Percentiles rank a stretch among this genome's conserved stretches.
Evolutionary conservation across 2,888 invertebrate genomes (phyloP).

Genomic region (Julus scandinavius): DNA sequence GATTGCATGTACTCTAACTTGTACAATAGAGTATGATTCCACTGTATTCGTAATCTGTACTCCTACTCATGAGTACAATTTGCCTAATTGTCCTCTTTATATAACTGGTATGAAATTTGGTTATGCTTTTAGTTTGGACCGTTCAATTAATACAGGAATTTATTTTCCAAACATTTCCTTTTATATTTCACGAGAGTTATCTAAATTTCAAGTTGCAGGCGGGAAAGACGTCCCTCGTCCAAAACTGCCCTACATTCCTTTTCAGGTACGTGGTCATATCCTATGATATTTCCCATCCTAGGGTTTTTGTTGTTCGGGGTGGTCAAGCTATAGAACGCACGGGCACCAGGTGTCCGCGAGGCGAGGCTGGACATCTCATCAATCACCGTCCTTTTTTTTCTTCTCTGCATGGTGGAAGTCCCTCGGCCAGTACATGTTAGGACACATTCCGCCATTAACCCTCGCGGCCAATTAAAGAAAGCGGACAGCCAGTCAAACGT

Average conservation of each 20-base stretch:
- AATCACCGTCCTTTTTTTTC: neutral
- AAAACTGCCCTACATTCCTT: neutral
- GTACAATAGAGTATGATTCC: too few relatives aligned
- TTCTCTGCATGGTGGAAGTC: neutral
- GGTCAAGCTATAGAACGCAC: neutral
- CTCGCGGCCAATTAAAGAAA: neutral
- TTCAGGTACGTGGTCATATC: neutral
- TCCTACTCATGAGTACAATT: too few relatives aligned
- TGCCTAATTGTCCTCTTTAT: too few relatives aligned
- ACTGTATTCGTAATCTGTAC: too few relatives aligned
- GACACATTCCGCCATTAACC: slow-evolving; percentile 13
- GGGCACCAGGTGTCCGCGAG: neutral
- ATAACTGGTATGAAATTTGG: too few relatives aligned
- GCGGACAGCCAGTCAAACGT: neutral
- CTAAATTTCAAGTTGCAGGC: too few relatives aligned
- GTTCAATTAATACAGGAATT: too few relatives aligned
- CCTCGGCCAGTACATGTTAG: neutral
- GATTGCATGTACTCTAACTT: too few relatives aligned
- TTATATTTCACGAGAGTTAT: too few relatives aligned
- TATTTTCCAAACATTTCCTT: too few relatives aligned
- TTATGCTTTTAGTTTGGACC: too few relatives aligned
- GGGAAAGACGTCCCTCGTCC: neutral
- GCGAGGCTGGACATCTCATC: neutral
- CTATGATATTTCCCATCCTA: neutral
- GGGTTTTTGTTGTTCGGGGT: neutral